phyloP scores from a whole-genome alignment of 2,797 vertebrate genomes.

The Sebastes paucispinis region DNA sequence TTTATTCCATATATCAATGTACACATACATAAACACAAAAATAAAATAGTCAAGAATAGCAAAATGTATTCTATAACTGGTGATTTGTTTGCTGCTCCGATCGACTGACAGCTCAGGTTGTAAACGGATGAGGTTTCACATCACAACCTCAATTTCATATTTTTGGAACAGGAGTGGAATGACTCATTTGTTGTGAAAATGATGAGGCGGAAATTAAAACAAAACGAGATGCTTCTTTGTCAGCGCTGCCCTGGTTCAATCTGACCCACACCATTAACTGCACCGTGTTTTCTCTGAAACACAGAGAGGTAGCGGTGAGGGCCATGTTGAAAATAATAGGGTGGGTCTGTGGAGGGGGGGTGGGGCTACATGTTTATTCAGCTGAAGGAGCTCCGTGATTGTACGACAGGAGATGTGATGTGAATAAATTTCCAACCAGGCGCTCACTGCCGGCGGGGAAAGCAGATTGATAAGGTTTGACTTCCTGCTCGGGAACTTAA shows the following conservation, averaged over 20 bases:
- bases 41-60: too few species aligned
- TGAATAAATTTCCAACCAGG: not conserved
- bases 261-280: constrained; percentile 5
- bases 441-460: not conserved
- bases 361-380: constrained; percentile 10
- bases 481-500: not conserved
- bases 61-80: not conserved
- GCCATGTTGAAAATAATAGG: not conserved
- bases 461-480: not conserved
- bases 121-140: not conserved
- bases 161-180: not conserved
- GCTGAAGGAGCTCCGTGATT: not conserved
- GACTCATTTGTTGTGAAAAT: not conserved
- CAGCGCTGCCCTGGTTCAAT: not conserved
- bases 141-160: not conserved
- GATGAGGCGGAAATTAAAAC: constrained; percentile 23
- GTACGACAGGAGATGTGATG: not conserved
- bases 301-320: not conserved
- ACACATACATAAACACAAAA: not conserved
- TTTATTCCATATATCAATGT: not conserved
- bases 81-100: not conserved
- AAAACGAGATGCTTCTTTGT: not conserved
- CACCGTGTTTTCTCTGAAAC: not conserved
- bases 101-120: not conserved
- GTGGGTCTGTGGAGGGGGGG: not conserved